Base-by-base conservation (phyloP, 2,888 invertebrate genomes). In the Drosophila longiperda region DNA sequence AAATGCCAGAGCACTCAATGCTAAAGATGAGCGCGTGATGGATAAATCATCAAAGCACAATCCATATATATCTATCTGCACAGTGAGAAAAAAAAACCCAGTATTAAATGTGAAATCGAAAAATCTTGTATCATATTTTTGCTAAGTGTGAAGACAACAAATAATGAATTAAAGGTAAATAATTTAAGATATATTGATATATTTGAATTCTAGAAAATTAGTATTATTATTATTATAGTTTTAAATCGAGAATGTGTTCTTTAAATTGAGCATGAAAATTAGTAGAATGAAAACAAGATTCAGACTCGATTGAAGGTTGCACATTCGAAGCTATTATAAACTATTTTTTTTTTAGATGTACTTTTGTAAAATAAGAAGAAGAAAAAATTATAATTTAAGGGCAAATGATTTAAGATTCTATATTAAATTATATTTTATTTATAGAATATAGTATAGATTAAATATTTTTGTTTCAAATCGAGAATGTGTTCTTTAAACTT, bases 1-100 rank as follows among this genome's bases (percentile, higher is more conserved):
- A 75, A 75, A 75, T 69, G 63, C 68, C 50, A 67, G 23, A 45
- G 36, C 29, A 36, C 45, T 49, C 40, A 23, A 9, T 36, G 40
- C 8, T 66, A 36, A 52, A 42, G 66, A 52, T 52, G 66, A 23
- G 5, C 1, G 11, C 5, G 34, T 17, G 29, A 3, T 11, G 50
- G 23, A 50, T 29, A 33, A 15, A 45, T 45, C 15, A 23, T 23
- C 45, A 26, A 15, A 15, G 45, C 15, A 15, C 1, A 15, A 15
- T 8, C 8, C 8, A 23, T 4, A 15, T 45, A 23, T 0, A 23
- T 15, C 15, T 15, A 15, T 23, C 29, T 29, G 15, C 45, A 45
- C 23, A 8, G 45, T 8, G 23, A 45, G 23, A 45, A 45, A 23
- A 45, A 45, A 23, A 15, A 8, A 15, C 8, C 4, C 2, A 15